Base-by-base conservation (phyloP, 2,888 invertebrate species). In the Dicranocentrus wangi region DNA sequence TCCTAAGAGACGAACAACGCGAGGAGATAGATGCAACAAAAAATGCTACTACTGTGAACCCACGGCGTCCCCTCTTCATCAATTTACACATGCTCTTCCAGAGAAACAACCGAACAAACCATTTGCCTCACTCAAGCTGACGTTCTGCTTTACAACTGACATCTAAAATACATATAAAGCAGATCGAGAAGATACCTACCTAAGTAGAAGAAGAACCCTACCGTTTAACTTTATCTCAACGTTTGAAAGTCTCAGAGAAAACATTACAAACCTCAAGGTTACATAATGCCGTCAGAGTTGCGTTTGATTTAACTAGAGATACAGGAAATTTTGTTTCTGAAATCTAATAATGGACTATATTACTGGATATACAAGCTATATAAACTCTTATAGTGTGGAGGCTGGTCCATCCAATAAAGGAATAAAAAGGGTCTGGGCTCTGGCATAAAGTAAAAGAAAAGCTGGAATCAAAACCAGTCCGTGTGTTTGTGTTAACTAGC, bases 231-330 rank as follows among this genome's bases (percentile, higher is more conserved):
- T 19, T 39, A 58, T 47, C 23, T 47, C 32, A 55, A 32, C 10
- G 42, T 1, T 21, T 27, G 53, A 19, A 23, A 25, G 23, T 21
- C 53, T n/a, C 21, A 10, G 53, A 25, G 19, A 51, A 70, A 3
- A 21, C 58, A 43, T 71, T 43, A n/a, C 27, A 42, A 43, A 25
- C 58, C 60, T 69, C 70, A 71, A 71, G 70, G 70, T 60, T 71
- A 42, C 19, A 32, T 19, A 8, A 61, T 61, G 32, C 47, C n/a
- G 5, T 47, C 10, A n/a, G 47, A 10, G 15, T 32, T n/a, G n/a
- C n/a, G n/a, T n/a, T n/a, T n/a, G n/a, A n/a, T n/a, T n/a, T n/a
- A n/a, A n/a, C n/a, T n/a, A n/a, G n/a, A n/a, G n/a, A n/a, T n/a
- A n/a, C n/a, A n/a, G n/a, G n/a, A 32, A 3, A 32, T 32, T 32